A percentile compares a stretch with the other conserved stretches of the same genome.
Evolutionary conservation across 2,888 invertebrate species (phyloP).

Genomic region (Megaustenia siamemsis): DNA sequence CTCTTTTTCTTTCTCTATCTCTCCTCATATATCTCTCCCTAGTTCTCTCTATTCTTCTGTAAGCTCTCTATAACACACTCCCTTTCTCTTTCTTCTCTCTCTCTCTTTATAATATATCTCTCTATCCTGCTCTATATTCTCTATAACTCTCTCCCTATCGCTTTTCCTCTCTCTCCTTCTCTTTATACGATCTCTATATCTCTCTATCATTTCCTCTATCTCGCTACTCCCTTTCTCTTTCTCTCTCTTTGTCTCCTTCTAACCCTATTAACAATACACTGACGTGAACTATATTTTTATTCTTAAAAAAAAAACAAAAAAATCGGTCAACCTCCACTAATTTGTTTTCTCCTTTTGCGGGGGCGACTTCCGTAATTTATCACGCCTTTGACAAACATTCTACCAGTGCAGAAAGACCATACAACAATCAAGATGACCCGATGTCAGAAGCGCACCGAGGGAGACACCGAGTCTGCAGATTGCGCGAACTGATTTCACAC

Average conservation of each 20-base stretch:
- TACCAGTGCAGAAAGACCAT: too few relatives aligned
- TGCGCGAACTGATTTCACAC: too few relatives aligned
- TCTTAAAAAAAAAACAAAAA: too few relatives aligned
- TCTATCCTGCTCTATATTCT: neutral
- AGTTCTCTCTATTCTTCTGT: neutral
- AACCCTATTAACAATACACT: too few relatives aligned
- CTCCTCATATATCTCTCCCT: slow-evolving; percentile 8
- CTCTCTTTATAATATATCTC: neutral
- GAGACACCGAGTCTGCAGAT: too few relatives aligned
- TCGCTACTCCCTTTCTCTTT: neutral
- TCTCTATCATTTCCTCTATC: neutral
- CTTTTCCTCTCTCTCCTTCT: neutral
- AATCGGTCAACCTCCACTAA: too few relatives aligned
- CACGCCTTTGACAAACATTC: too few relatives aligned
- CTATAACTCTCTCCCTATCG: neutral
- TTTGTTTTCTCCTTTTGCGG: too few relatives aligned
- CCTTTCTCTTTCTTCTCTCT: neutral
- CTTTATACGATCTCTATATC: neutral
- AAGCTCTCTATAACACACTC: neutral
- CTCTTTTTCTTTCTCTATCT: neutral
- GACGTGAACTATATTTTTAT: too few relatives aligned
- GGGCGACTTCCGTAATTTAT: too few relatives aligned
- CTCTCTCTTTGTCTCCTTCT: neutral
- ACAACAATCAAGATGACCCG: too few relatives aligned
- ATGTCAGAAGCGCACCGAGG: too few relatives aligned